Evolutionary conservation across 2,113 vertebrate species (phyloP).

Genomic region (Bos javanicus): DNA sequence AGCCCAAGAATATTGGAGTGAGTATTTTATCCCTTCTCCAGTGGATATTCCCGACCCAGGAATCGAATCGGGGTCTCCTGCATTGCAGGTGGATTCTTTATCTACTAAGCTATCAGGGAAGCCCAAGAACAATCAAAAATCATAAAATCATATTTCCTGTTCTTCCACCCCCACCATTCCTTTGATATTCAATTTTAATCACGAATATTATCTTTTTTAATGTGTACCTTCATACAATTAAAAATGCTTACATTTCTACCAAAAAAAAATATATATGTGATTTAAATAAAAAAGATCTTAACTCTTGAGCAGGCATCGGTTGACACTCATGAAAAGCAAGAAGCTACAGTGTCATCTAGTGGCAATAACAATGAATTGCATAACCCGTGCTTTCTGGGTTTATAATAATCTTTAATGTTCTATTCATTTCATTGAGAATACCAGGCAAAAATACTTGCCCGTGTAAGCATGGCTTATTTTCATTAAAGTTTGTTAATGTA

Average conservation of each 20-base stretch:
- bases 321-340: not conserved
- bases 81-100: not conserved
- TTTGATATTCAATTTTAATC: not conserved
- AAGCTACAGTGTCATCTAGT: constrained; percentile 46
- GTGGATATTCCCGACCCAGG: not conserved
- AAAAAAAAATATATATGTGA: not conserved
- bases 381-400: not conserved
- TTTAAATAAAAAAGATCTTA: not conserved
- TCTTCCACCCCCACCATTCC: not conserved
- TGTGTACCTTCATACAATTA: not conserved
- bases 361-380: not conserved
- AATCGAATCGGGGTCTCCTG: not conserved
- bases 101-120: not conserved
- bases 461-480: not conserved
- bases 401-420: not conserved
- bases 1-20: not conserved
- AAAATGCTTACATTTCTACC: not conserved
- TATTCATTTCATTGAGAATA: not conserved
- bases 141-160: not conserved
- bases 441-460: not conserved
- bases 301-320: not conserved
- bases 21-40: not conserved
- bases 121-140: not conserved
- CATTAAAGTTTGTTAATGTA: not conserved
- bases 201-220: not conserved